These are phyloP conservation scores for Labeo rohita DNA, from an alignment of 2,113 vertebrate species.

Conservation along the genomic window DNA sequence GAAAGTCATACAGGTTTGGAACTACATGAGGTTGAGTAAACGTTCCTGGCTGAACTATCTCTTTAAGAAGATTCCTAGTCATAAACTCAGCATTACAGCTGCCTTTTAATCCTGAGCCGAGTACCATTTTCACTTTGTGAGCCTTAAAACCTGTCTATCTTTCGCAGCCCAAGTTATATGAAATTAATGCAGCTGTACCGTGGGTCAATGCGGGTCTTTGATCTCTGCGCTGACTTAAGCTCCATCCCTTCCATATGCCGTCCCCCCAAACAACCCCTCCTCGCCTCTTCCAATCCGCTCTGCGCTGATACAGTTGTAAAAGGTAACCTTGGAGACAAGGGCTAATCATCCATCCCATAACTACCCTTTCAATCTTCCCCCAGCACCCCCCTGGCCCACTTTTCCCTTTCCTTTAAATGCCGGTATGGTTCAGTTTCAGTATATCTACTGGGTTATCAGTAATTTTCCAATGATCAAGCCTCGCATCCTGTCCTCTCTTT, in stretches of 20 bases:
- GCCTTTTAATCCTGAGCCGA: not conserved
- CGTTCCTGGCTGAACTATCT: not conserved
- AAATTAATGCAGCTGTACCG: conserved; percentile 24
- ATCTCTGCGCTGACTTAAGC: conserved; percentile 35
- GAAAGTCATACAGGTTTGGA: not conserved
- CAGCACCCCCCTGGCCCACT: conserved; percentile 22
- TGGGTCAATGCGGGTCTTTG: conserved; percentile 28
- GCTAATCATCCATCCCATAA: conserved; percentile 73
- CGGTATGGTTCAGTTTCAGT: conserved; percentile 23
- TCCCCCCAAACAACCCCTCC: conserved; percentile 1
- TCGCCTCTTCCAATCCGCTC: conserved; percentile 35
- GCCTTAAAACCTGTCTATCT: conserved; percentile 13
- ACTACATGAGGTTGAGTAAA: not conserved
- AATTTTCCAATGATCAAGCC: conserved; percentile 54
- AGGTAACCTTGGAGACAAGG: conserved; percentile 74
- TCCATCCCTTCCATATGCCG: conserved; percentile 26
- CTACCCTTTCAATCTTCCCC: conserved; percentile 64
- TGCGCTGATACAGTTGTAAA: conserved; percentile 70
- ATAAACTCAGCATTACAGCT: not conserved
- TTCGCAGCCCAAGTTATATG: not conserved
- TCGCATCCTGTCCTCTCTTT: conserved; percentile 41
- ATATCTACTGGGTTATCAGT: conserved; percentile 24
- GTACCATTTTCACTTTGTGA: not conserved
- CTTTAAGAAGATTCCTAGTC: conserved; percentile 12
- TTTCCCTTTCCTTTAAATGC: conserved; percentile 54